These are phyloP conservation scores for Papilio helenus DNA, from an alignment of 1,140 invertebrate species.

Conservation along the genomic window DNA sequence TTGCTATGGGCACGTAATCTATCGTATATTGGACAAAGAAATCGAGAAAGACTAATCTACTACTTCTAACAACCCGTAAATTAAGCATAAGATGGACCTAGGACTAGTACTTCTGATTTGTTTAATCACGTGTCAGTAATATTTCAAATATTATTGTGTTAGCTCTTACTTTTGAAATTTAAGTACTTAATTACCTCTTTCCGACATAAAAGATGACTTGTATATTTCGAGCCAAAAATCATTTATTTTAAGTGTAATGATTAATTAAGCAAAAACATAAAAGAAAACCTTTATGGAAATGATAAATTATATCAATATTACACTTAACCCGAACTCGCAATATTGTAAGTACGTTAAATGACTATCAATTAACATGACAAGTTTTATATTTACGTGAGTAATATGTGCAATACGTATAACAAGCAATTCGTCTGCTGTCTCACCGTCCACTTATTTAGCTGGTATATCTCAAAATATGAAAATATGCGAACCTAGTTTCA, in stretches of 20 bases:
- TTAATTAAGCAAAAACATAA: conserved; percentile 1
- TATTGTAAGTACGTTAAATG: conserved; percentile 13
- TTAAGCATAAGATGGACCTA: background rate
- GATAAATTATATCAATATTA: conserved; percentile 20
- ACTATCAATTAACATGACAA: conserved; percentile 4
- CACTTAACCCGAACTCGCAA: conserved; percentile 16
- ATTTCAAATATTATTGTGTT: too few relatives aligned
- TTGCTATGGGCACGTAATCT: background rate
- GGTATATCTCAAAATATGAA: conserved; percentile 27
- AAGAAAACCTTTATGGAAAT: conserved; percentile 2
- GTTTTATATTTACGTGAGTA: conserved; percentile 19
- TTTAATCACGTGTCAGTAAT: too few relatives aligned
- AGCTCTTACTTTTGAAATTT: background rate
- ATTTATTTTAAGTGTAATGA: background rate
- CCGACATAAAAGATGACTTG: background rate
- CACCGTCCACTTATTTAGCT: conserved; percentile 31
- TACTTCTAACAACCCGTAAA: background rate
- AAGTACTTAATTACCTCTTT: background rate
- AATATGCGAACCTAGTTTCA: conserved; percentile 5
- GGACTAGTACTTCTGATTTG: too few relatives aligned
- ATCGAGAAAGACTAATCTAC: background rate
- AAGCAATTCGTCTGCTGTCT: conserved; percentile 38
- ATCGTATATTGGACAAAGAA: too few relatives aligned
- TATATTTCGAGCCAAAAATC: background rate
- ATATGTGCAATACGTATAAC: conserved; percentile 35